A percentile compares a stretch with the other conserved stretches of the same genome.
Evolutionary conservation across 2,797 vertebrate species (phyloP).

Genomic region (Alosa sapidissima): DNA sequence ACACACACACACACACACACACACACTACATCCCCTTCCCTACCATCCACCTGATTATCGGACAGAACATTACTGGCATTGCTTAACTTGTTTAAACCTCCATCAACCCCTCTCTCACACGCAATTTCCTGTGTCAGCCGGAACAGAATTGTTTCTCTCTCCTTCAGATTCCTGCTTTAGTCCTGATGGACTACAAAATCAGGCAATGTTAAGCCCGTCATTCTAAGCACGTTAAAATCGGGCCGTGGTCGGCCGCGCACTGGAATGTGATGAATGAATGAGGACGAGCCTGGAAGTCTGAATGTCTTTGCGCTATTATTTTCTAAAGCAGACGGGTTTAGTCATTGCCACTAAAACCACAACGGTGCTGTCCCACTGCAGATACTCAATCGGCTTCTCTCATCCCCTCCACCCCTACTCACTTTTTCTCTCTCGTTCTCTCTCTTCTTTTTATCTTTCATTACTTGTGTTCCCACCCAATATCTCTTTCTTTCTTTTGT

Average conservation of each 20-base stretch:
- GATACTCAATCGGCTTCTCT: conserved; percentile 31
- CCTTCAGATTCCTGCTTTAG: not conserved
- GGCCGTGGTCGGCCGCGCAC: conserved; percentile 31
- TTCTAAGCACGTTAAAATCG: not conserved
- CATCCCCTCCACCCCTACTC: not conserved
- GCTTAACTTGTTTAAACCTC: conserved; percentile 34
- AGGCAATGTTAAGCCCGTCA: not conserved
- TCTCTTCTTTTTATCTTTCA: not conserved
- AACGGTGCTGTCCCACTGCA: conserved; percentile 48
- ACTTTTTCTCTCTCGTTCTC: not conserved
- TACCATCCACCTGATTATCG: conserved; percentile 20
- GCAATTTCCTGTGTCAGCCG: not conserved
- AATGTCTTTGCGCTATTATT: conserved; percentile 33
- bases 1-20: not conserved
- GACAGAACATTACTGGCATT: conserved; percentile 42
- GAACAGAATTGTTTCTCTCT: not conserved
- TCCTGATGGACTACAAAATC: not conserved
- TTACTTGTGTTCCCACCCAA: too few relatives aligned
- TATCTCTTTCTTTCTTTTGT: not conserved
- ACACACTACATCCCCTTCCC: not conserved
- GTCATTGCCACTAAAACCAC: conserved; percentile 47
- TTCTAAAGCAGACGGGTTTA: conserved; percentile 31
- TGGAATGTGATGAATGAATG: conserved; percentile 37
- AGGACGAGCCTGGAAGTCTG: conserved; percentile 34
- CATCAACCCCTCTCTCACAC: not conserved